These are phyloP conservation scores for Selenia dentaria DNA, from an alignment of 2,888 invertebrate species.

Conservation along the genomic window DNA sequence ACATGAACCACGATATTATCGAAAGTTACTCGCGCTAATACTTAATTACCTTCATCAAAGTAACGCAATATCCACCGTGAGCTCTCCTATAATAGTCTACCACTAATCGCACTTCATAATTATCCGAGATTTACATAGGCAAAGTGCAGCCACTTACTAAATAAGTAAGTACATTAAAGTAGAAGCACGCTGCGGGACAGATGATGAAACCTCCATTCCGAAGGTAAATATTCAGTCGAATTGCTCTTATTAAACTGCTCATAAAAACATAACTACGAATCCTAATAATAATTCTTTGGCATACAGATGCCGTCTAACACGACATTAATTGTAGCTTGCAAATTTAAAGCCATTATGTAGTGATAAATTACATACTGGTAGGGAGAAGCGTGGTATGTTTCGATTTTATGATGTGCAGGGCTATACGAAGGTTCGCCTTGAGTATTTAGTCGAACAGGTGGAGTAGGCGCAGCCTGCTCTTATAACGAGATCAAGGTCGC, in stretches of 20 bases:
- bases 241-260: conserved; percentile 44
- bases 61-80: no score
- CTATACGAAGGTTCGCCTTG: conserved; percentile 36
- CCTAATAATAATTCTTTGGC: conserved; percentile 36
- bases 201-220: conserved; percentile 46
- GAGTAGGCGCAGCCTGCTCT: conserved; percentile 45
- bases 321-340: conserved; percentile 38
- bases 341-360: conserved; percentile 25
- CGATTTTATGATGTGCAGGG: conserved; percentile 42
- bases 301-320: conserved; percentile 27
- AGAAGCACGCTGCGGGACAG: conserved; percentile 28
- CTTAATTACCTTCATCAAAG: no score
- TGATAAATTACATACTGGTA: conserved; percentile 23
- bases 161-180: conserved; percentile 12
- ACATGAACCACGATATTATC: no score
- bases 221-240: conserved; percentile 46
- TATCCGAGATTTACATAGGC: conserved; percentile 38
- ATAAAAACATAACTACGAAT: conserved; percentile 33
- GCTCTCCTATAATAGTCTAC: no score
- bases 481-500: conserved; percentile 73
- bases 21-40: no score
- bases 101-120: conserved; percentile 47
- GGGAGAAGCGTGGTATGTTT: conserved; percentile 26
- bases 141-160: conserved; percentile 20
- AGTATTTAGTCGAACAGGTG: conserved; percentile 51